Conservation (phyloP, 2,888 invertebrate genomes). For the Autographa gamma region DNA sequence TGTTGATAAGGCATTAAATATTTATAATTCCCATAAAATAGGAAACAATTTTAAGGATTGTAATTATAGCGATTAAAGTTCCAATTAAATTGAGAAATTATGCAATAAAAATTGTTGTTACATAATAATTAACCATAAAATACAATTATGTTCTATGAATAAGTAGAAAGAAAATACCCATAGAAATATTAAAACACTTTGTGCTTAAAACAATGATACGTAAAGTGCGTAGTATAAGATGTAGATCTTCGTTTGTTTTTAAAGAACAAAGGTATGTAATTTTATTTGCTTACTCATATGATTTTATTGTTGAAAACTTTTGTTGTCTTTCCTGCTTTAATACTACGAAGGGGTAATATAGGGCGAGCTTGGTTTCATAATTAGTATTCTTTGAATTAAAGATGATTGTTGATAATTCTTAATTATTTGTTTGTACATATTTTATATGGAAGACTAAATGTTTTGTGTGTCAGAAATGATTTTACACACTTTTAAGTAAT, state of each 20-base stretch:
- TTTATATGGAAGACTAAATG: no score
- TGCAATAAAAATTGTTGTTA: constrained; percentile 33
- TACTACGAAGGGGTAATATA: background rate
- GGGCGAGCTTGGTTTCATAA: background rate
- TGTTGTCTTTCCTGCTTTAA: background rate
- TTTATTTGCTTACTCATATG: background rate
- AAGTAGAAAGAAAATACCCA: background rate
- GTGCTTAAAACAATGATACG: no score
- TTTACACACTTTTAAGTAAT: no score
- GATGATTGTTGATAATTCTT: background rate
- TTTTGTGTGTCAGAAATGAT: no score
- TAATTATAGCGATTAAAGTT: background rate
- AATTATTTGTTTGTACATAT: no score
- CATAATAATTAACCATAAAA: constrained; percentile 13
- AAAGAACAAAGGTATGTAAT: background rate
- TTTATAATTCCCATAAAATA: constrained; percentile 14
- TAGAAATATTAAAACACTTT: background rate
- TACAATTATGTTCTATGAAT: background rate
- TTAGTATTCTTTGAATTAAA: background rate
- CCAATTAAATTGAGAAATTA: constrained; percentile 11
- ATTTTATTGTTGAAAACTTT: background rate
- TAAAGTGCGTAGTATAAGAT: no score
- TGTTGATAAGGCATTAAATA: constrained; percentile 12
- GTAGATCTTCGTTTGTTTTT: no score
- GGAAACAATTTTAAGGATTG: constrained; percentile 26